These are phyloP conservation scores for Dendrolimus pini DNA, from an alignment of 2,888 invertebrate genomes.

Conservation along the genomic window DNA sequence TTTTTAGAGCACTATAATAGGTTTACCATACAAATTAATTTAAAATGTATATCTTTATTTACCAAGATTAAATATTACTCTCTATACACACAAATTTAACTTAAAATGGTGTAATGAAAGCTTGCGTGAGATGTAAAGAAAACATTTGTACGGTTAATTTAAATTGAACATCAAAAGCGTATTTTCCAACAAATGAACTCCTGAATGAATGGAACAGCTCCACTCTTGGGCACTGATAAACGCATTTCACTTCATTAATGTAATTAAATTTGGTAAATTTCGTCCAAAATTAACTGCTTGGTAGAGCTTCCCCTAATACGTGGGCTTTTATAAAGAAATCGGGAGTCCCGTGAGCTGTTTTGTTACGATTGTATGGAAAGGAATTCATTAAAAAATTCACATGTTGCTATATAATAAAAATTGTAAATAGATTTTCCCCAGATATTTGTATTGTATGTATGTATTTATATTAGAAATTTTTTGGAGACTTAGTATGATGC, in stretches of 20 bases:
- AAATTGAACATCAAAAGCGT: conserved; percentile 24
- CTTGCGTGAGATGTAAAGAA: neutral
- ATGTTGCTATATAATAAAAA: neutral
- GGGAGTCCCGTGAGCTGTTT: conserved; percentile 17
- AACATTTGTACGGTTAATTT: conserved; percentile 16
- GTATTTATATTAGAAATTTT: neutral
- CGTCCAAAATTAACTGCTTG: conserved; percentile 54
- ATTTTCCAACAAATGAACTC: conserved; percentile 26
- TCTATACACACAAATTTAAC: no score
- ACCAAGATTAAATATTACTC: no score
- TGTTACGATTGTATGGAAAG: conserved; percentile 23
- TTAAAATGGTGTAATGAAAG: no score
- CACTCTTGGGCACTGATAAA: conserved; percentile 37
- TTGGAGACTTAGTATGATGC: neutral
- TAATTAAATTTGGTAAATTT: conserved; percentile 64
- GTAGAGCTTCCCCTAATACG: conserved; percentile 48
- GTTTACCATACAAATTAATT: no score
- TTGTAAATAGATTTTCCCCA: neutral
- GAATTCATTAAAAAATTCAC: conserved; percentile 2
- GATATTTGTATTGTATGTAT: neutral
- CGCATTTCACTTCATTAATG: conserved; percentile 53
- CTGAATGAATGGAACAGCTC: conserved; percentile 19
- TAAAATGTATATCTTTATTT: no score
- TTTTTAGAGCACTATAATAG: no score
- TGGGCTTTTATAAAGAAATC: conserved; percentile 53